Evolutionary conservation across 1,140 invertebrate species (phyloP).

Genomic region (Nasonia giraulti): DNA sequence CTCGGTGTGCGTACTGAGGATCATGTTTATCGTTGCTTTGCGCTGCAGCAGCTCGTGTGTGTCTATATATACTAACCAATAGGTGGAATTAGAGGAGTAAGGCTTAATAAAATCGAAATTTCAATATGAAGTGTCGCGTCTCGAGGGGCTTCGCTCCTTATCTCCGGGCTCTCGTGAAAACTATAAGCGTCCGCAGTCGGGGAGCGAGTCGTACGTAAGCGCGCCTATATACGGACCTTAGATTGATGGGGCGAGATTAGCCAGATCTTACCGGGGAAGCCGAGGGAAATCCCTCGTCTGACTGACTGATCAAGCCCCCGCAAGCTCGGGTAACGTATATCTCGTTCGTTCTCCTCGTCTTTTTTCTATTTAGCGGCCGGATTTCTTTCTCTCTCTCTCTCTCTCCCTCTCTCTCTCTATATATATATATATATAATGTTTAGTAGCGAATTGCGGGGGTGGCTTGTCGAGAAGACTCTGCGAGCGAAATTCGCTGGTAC

Average conservation of each 20-base stretch:
- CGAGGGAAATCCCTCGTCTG: slow-evolving; percentile 62
- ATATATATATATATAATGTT: background rate
- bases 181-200: slow-evolving; percentile 41
- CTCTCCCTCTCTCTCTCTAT: too few species aligned
- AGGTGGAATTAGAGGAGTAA: too few species aligned
- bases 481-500: background rate
- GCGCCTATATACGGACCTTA: slow-evolving; percentile 59
- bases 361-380: slow-evolving; percentile 50
- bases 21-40: too few species aligned
- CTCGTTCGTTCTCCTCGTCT: slow-evolving; percentile 45
- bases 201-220: slow-evolving; percentile 49
- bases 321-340: slow-evolving; percentile 51
- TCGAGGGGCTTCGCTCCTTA: slow-evolving; percentile 37
- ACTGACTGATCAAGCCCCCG: slow-evolving; percentile 58
- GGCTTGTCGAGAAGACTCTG: background rate
- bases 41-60: too few species aligned
- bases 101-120: background rate
- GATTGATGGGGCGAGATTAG: slow-evolving; percentile 70
- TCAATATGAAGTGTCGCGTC: background rate
- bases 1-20: background rate
- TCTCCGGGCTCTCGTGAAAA: slow-evolving; percentile 47
- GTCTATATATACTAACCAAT: too few species aligned
- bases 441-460: background rate
- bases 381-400: background rate
- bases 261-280: slow-evolving; percentile 60